Evolutionary conservation across 2,888 invertebrate genomes (phyloP).

Genomic region (Drosophila lutescens): DNA sequence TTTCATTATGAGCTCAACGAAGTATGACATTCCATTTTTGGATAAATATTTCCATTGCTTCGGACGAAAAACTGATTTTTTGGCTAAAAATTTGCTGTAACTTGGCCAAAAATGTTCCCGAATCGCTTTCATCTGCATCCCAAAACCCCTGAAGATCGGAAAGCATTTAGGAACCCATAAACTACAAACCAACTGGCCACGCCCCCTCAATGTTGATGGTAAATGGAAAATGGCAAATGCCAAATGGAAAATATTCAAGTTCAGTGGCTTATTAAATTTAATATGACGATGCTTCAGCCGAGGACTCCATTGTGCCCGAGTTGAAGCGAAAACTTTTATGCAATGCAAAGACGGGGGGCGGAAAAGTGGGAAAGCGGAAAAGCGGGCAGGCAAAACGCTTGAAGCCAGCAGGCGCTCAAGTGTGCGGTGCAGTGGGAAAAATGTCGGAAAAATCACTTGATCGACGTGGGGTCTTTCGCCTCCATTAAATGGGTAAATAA

Average conservation of each 20-base stretch:
- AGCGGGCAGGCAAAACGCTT: slow-evolving; percentile 24
- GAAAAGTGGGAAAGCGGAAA: slow-evolving; percentile 2
- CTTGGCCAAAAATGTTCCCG: too few relatives aligned
- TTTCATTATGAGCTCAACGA: too few relatives aligned
- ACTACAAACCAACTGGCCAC: slow-evolving; percentile 12
- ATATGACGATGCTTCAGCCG: slow-evolving; percentile 45
- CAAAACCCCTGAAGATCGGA: background rate
- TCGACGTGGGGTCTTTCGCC: background rate
- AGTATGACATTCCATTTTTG: too few relatives aligned
- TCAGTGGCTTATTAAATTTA: slow-evolving; percentile 66
- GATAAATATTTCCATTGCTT: too few relatives aligned
- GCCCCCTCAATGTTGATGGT: slow-evolving; percentile 4
- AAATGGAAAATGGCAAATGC: slow-evolving; percentile 24
- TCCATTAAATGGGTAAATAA: background rate
- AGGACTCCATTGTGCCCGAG: slow-evolving; percentile 21
- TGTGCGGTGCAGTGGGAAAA: slow-evolving; percentile 36
- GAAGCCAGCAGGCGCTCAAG: slow-evolving; percentile 39
- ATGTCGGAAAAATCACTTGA: too few relatives aligned
- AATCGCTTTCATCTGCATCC: too few relatives aligned
- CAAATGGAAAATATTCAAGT: slow-evolving; percentile 46
- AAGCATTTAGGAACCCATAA: slow-evolving; percentile 1
- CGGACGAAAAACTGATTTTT: too few relatives aligned
- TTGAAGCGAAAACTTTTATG: slow-evolving; percentile 27
- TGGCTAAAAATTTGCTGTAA: too few relatives aligned
- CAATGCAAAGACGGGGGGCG: background rate